These are phyloP conservation scores for Hirundichthys speculiger DNA, from an alignment of 2,113 vertebrate genomes.

Conservation along the genomic window DNA sequence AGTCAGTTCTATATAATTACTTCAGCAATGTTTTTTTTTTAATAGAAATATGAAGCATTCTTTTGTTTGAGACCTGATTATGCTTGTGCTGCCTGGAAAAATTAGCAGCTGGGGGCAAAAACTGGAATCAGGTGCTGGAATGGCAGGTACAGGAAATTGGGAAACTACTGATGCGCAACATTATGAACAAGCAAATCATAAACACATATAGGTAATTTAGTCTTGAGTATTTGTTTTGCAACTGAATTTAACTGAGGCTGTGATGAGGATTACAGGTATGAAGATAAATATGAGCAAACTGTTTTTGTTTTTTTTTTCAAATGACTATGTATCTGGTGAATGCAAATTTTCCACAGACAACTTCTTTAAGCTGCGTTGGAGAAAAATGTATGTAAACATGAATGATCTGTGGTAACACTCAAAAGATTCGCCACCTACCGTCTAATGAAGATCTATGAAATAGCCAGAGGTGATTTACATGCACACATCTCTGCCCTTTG, in stretches of 20 bases:
- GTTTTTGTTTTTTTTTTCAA: no score
- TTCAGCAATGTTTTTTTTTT: constrained; percentile 19
- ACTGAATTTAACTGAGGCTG: constrained; percentile 51
- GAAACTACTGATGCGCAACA: constrained; percentile 86
- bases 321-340: no score
- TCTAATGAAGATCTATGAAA: constrained; percentile 64
- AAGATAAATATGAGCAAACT: constrained; percentile 40
- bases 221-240: constrained; percentile 55
- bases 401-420: background rate
- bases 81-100: constrained; percentile 17
- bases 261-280: constrained; percentile 27
- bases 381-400: background rate
- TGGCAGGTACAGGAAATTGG: constrained; percentile 72
- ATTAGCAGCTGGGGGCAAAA: constrained; percentile 83
- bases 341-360: no score
- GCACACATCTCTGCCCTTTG: constrained; percentile 42
- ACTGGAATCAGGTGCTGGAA: constrained; percentile 44
- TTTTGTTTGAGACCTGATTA: constrained; percentile 50
- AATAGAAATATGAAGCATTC: background rate
- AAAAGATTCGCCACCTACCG: constrained; percentile 9
- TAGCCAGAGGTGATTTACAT: constrained; percentile 52
- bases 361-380: no score
- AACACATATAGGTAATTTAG: constrained; percentile 86
- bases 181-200: constrained; percentile 84
- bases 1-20: constrained; percentile 46